Evolutionary conservation across 2,113 vertebrate species (phyloP).

Genomic region (Pterocles orientalis): DNA sequence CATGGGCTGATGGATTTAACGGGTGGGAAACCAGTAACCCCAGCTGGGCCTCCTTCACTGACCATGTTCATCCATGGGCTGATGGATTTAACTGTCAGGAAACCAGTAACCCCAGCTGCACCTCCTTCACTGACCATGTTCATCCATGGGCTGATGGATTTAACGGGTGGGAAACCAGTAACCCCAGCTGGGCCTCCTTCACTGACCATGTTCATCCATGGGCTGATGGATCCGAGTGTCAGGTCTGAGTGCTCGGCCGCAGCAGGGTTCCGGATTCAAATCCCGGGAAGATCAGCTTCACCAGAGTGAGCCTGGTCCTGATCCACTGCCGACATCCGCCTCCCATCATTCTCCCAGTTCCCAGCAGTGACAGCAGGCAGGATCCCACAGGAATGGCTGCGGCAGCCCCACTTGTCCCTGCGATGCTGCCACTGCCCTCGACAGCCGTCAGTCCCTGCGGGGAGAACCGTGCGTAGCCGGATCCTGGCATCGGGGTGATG

Average conservation of each 20-base stretch:
- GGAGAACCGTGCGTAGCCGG: accelerated
- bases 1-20: not conserved
- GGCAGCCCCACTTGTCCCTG: not conserved
- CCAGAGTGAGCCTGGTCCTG: accelerated
- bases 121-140: not conserved
- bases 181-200: too few species aligned
- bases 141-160: not conserved
- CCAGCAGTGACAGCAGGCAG: accelerated
- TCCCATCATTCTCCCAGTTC: accelerated
- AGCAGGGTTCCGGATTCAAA: not conserved
- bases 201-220: too few species aligned
- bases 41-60: too few species aligned
- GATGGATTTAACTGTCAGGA: too few species aligned
- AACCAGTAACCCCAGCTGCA: accelerated
- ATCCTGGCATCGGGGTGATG: accelerated
- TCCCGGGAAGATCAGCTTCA: not conserved
- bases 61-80: too few species aligned
- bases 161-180: too few species aligned
- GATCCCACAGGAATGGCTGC: accelerated
- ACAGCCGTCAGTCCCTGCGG: accelerated
- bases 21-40: too few species aligned
- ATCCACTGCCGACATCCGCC: accelerated
- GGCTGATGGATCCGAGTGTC: not conserved
- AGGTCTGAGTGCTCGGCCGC: too few species aligned
- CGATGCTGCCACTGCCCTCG: not conserved